A percentile compares a stretch with the other conserved stretches of the same genome.
Evolutionary conservation across 1,140 invertebrate genomes (phyloP).

Genomic region (Drosophila nigromelanica): DNA sequence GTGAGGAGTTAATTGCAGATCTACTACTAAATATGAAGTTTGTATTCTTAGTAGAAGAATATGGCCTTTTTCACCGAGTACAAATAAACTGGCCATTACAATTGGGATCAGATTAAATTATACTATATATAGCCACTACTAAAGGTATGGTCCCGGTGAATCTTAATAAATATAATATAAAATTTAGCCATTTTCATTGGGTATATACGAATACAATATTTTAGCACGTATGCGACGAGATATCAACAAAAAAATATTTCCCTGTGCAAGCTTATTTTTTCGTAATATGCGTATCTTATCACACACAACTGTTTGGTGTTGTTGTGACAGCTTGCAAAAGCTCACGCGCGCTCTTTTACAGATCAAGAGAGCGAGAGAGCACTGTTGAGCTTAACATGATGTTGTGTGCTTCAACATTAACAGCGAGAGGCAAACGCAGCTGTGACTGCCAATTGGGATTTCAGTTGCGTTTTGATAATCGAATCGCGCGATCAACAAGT

Average conservation of each 20-base stretch:
- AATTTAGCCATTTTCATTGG: too few relatives aligned
- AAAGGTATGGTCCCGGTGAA: too few relatives aligned
- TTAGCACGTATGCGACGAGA: not conserved
- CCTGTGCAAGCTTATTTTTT: not conserved
- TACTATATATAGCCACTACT: too few relatives aligned
- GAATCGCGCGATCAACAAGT: conserved; percentile 37
- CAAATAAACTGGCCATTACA: too few relatives aligned
- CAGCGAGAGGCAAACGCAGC: not conserved
- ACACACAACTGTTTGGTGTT: conserved; percentile 9
- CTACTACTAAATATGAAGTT: too few relatives aligned
- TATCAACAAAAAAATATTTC: not conserved
- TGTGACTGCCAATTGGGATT: conserved; percentile 27
- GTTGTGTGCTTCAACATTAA: not conserved
- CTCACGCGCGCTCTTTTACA: conserved; percentile 11
- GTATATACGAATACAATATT: not conserved
- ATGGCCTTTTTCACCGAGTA: too few relatives aligned
- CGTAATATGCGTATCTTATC: conserved; percentile 14
- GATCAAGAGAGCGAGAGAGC: conserved; percentile 2
- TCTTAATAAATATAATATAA: too few relatives aligned
- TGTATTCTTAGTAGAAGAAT: too few relatives aligned
- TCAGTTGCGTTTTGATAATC: conserved; percentile 50
- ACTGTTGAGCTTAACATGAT: not conserved
- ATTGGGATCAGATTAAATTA: too few relatives aligned
- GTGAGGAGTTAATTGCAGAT: too few relatives aligned
- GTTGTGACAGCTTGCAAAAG: conserved; percentile 7